Conservation (phyloP, 2,113 vertebrate genomes). For the Petrocephalus zakoni region DNA sequence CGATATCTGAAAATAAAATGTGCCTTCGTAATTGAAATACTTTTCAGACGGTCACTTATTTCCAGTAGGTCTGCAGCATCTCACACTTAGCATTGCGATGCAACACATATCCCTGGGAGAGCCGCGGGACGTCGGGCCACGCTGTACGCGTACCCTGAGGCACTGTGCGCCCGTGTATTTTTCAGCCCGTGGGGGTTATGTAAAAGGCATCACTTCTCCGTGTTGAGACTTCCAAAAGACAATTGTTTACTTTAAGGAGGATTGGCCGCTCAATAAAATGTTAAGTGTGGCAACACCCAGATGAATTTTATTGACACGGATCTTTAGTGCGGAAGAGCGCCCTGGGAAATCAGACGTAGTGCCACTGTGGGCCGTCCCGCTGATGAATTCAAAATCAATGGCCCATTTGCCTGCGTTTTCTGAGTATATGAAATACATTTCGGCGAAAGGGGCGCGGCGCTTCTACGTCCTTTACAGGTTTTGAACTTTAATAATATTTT, state of each 20-base stretch:
- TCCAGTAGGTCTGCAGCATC: not conserved
- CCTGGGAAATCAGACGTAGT: constrained; percentile 74
- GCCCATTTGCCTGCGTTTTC: constrained; percentile 59
- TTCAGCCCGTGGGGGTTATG: not conserved
- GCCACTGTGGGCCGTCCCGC: constrained; percentile 43
- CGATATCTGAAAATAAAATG: not conserved
- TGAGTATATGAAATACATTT: constrained; percentile 61
- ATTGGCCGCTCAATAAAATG: constrained; percentile 66
- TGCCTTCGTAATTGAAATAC: not conserved
- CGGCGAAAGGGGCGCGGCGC: constrained; percentile 52
- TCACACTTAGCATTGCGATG: not conserved
- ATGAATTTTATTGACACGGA: constrained; percentile 77
- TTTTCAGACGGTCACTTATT: not conserved
- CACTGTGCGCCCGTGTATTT: not conserved
- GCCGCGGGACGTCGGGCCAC: not conserved
- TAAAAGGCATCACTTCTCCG: constrained; percentile 24
- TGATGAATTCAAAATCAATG: constrained; percentile 80
- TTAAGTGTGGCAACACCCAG: constrained; percentile 66
- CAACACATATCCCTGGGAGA: not conserved
- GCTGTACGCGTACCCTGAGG: not conserved
- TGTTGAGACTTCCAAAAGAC: constrained; percentile 42
- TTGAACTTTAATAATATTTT: constrained; percentile 60
- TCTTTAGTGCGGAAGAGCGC: constrained; percentile 68
- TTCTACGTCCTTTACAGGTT: constrained; percentile 50
- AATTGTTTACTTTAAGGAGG: constrained; percentile 57